Conservation (phyloP, 2,113 vertebrate genomes). For the Lophius piscatorius region DNA sequence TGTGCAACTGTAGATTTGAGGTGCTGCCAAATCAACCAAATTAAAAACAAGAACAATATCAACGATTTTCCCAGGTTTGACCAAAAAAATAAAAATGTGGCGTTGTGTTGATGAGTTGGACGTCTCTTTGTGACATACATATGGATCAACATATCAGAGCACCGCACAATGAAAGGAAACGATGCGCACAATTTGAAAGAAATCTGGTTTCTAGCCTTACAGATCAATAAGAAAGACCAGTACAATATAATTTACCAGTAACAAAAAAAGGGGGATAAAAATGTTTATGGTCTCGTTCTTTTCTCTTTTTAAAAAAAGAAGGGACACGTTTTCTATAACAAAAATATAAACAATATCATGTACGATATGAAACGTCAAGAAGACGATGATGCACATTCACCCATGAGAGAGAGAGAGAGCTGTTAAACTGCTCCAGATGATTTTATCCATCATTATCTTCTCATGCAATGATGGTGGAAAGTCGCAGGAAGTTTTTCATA, state of each 20-base stretch:
- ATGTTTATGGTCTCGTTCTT: constrained; percentile 75
- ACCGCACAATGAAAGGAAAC: too few species aligned
- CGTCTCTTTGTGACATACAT: constrained; percentile 53
- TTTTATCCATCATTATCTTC: too few species aligned
- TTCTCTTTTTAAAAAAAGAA: too few species aligned
- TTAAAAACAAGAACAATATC: constrained; percentile 41
- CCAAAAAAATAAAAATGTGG: constrained; percentile 33
- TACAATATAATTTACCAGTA: constrained; percentile 80
- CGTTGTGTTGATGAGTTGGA: constrained; percentile 47
- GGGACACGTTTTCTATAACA: constrained; percentile 74
- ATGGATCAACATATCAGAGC: constrained; percentile 59
- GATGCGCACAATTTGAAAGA: constrained; percentile 58
- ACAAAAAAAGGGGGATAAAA: constrained; percentile 67
- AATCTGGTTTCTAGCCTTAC: constrained; percentile 76
- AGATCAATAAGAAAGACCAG: constrained; percentile 71
- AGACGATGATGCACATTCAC: constrained; percentile 21
- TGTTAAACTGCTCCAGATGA: too few species aligned
- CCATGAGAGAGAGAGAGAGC: constrained; percentile 6
- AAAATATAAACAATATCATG: constrained; percentile 81
- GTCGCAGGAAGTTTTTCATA: too few species aligned
- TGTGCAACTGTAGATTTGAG: constrained; percentile 71
- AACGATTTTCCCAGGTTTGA: too few species aligned
- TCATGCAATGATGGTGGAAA: too few species aligned
- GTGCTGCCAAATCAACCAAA: constrained; percentile 33
- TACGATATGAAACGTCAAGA: constrained; percentile 53